Base-by-base conservation (phyloP, 2,113 vertebrate species). In the Hipposideros armiger region DNA sequence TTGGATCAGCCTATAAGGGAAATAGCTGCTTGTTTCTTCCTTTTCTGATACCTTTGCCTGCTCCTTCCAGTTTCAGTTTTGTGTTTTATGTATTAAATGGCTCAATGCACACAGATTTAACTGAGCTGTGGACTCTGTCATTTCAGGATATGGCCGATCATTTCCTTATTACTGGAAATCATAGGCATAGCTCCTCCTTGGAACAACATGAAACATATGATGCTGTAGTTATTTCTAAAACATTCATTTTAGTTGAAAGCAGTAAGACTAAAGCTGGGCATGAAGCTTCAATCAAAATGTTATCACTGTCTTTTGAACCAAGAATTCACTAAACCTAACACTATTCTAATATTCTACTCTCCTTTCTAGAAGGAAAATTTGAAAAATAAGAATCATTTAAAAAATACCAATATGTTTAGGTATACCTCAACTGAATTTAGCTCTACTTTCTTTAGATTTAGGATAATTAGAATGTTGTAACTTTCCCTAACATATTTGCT, bases 151-250 rank as follows among this genome's bases (percentile, higher is more conserved):
- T 84, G 36, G 42, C 30, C 17, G 87, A 50, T 73, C 56, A 24
- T 83, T 52, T 70, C 13, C 30, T 82, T 30, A 50, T 90, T 73
- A 62, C 62, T 92, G 2, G 11, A 91, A 94, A 70, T 84, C 36
- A 70, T 2, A n/a, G 26, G 10, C 64, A 4, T 28, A 70, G 70
- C 36, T 36, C 66, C 11, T 78, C n/a, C 20, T 62, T 52, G 54
- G 7, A 73, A 77, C 24, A 90, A 77, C 54, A 83, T 90, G 26
- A 90, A 92, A 93, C 83, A 91, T 52, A 92, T 47, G 22, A 19
- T 83, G 45, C 2, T 66, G 1, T 72, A 74, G 7, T 11, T 95
- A 42, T 89, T 92, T 96, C 26, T 47, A 91, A 96, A 82, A 72
- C 62, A 82, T 30, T 72, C 6, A 60, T 42, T 62, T 70, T 86